phyloP scores from a whole-genome alignment of 2,797 vertebrate genomes.

The Chromobotia macracanthus region DNA sequence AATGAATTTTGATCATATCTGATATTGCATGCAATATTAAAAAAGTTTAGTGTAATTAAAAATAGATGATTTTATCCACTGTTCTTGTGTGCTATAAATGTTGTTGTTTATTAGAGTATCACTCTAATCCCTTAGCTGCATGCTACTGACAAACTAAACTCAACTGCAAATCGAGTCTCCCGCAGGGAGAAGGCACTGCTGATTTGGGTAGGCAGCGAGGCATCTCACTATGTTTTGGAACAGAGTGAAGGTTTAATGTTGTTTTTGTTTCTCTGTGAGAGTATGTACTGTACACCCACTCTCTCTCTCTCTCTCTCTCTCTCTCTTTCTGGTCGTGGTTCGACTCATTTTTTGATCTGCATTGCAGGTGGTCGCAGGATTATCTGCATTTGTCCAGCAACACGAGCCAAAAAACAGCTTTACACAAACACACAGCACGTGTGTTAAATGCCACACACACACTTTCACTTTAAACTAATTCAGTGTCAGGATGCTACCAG shows the following conservation, averaged over 20 bases:
- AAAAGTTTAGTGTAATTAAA: background rate
- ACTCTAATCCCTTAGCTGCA: background rate
- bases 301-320: background rate
- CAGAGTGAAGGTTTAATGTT: background rate
- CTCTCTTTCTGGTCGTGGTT: background rate
- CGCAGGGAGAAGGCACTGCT: background rate
- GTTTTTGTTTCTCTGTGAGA: background rate
- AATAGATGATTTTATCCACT: background rate
- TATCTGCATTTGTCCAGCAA: slow-evolving; percentile 27
- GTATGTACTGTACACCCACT: background rate
- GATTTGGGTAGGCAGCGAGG: background rate
- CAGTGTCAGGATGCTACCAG: background rate
- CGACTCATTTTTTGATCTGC: slow-evolving; percentile 12
- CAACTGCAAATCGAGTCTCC: background rate
- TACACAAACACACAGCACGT: background rate
- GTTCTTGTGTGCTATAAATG: background rate
- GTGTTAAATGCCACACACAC: too few relatives aligned
- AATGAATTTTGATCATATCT: background rate
- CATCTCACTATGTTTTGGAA: background rate
- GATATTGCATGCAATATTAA: background rate
- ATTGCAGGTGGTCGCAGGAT: slow-evolving; percentile 40
- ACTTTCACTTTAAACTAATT: background rate
- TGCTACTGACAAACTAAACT: background rate
- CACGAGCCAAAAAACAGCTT: slow-evolving; percentile 11
- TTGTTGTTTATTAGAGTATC: background rate